These are phyloP conservation scores for Chrysochloris asiatica DNA, from an alignment of 2,113 vertebrate species.

Conservation along the genomic window DNA sequence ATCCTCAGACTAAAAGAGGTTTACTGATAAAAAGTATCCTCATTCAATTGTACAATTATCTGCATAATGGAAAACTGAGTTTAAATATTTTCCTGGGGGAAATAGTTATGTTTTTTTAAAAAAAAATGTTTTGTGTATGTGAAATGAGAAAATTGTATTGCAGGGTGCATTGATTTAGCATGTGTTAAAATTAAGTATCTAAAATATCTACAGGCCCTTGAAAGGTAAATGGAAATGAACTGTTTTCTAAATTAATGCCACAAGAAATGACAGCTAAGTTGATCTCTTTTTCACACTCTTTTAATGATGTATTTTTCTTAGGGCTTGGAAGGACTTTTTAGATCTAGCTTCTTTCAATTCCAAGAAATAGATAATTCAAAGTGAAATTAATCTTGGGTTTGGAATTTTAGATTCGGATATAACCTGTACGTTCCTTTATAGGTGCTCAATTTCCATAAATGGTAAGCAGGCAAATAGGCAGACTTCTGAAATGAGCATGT, in stretches of 20 bases:
- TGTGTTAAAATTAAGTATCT: conserved; percentile 39
- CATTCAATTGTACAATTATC: conserved; percentile 55
- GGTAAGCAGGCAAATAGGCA: background rate
- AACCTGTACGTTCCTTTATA: background rate
- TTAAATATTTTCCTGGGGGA: conserved; percentile 68
- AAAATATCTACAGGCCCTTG: conserved; percentile 52
- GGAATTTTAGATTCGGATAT: background rate
- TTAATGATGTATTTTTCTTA: conserved; percentile 60
- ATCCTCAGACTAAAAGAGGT: background rate
- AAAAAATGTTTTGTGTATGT: conserved; percentile 68
- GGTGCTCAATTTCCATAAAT: background rate
- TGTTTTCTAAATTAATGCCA: conserved; percentile 55
- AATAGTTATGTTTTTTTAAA: conserved; percentile 53
- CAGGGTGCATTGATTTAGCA: conserved; percentile 55
- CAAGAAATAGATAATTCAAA: background rate
- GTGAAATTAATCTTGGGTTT: conserved; percentile 37
- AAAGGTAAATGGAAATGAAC: conserved; percentile 66
- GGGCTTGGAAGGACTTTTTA: conserved; percentile 32
- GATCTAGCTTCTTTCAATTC: conserved; percentile 23
- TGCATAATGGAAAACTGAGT: conserved; percentile 69
- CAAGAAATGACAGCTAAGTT: conserved; percentile 56
- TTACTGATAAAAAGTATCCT: conserved; percentile 20
- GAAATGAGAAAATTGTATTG: conserved; percentile 76
- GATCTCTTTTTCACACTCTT: conserved; percentile 47
- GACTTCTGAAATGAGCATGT: background rate